These are phyloP conservation scores for Oscheius onirici DNA, from an alignment of 2,888 invertebrate species.

Conservation along the genomic window DNA sequence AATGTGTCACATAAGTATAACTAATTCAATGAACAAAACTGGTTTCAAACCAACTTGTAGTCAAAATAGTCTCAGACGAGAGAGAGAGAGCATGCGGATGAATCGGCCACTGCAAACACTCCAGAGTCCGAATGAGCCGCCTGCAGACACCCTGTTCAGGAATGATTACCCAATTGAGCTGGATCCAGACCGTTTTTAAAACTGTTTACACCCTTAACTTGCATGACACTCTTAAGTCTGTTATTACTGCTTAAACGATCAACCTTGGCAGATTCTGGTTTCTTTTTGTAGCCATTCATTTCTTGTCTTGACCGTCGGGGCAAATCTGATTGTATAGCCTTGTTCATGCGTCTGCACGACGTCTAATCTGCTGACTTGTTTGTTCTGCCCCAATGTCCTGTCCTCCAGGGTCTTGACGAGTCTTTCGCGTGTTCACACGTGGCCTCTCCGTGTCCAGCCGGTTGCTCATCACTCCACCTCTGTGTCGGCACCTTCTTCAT, in stretches of 20 bases:
- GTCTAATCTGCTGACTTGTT: conserved; percentile 28
- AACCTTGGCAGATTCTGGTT: not conserved
- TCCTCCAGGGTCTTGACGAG: conserved; percentile 13
- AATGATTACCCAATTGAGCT: conserved; percentile 15
- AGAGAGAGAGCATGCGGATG: conserved; percentile 24
- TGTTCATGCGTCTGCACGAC: conserved; percentile 28
- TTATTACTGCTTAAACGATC: no score
- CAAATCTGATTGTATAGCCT: conserved; percentile 13
- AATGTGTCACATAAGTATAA: no score
- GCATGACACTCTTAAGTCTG: no score
- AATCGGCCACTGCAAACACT: conserved; percentile 34
- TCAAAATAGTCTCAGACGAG: conserved; percentile 11
- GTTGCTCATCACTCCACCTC: conserved; percentile 20
- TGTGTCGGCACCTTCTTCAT: conserved; percentile 1
- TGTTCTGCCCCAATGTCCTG: conserved; percentile 26
- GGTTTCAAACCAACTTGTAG: conserved; percentile 10
- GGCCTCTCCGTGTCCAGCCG: conserved; percentile 27
- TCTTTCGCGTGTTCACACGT: conserved; percentile 31
- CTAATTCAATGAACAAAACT: no score
- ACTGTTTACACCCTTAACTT: no score
- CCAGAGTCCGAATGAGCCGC: conserved; percentile 28
- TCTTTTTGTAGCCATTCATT: not conserved
- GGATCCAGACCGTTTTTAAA: not conserved
- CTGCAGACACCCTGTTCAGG: conserved; percentile 30
- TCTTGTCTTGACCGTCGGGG: not conserved